Evolutionary conservation across 1,140 invertebrate species (phyloP), one percentile per base, ranked within the genome.

Genomic region (Formica exsecta): DNA sequence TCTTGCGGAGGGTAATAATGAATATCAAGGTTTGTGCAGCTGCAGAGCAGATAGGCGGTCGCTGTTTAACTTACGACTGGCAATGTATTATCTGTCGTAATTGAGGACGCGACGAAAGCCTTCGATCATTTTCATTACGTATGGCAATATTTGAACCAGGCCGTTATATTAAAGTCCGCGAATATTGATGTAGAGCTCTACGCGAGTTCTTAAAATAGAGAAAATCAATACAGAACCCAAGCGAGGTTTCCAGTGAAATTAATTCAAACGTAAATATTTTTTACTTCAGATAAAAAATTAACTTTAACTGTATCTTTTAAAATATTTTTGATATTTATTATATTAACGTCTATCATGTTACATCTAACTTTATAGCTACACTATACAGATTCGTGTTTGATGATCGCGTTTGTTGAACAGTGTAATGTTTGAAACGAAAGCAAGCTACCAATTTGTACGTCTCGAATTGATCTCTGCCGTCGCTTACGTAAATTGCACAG

Each of bases 1-100:
- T 81, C 79, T 81, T 81, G 8, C 22, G 3, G 5, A 51, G 16
- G 48, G 19, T 61, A 81, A 59, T 81, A 81, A 71, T 32, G 79
- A 81, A 73, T 81, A 81, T 81, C 79, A 22, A 73, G 38, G 66
- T 81, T 71, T 71, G 66, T 54, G 54, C 79, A 81, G 79, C 79
- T 81, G 79, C 66, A 32, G 19, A 6, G 16, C 54, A 61, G 66
- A 71, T 73, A 71, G 79, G 19, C 79, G 36, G 25, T 8, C 13
- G 54, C n/a, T 81, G 66, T 81, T 71, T 81, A 73, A 81, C 79
- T 71, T 81, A 25, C 79, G 19, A 44, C 32, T 51, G 38, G 38
- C 25, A 9, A 8, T 44, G 9, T n/a, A 57, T 44, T 51, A 64
- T 66, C 65, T 22, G 54, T 25, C 59, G 65, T 80, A 71, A 81